Evolutionary conservation across 2,888 invertebrate genomes (phyloP).

Genomic region (Drosophila kambysellisi): DNA sequence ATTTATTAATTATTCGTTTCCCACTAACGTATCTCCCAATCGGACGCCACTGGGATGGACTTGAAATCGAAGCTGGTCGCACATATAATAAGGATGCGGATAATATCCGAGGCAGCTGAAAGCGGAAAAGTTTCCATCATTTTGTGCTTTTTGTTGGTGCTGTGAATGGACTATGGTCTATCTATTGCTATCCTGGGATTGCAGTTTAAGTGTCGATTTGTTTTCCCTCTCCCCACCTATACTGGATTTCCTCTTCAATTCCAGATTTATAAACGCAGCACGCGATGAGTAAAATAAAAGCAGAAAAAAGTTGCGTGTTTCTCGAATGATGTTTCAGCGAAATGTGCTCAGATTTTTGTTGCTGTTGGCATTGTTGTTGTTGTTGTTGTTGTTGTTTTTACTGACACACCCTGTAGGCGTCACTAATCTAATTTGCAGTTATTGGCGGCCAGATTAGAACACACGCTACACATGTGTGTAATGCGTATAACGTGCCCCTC

Average conservation of each 20-base stretch:
- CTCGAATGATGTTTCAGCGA: conserved; percentile 9
- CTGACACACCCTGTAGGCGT: conserved; percentile 53
- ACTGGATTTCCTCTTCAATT: conserved; percentile 1
- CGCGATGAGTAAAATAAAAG: conserved; percentile 44
- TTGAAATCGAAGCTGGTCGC: conserved; percentile 39
- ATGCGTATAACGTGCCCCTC: conserved; percentile 62
- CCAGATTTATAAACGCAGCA: conserved; percentile 72
- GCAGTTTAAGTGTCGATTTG: conserved; percentile 66
- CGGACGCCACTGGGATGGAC: conserved; percentile 30
- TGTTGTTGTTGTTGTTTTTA: conserved; percentile 6
- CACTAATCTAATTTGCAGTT: conserved; percentile 79
- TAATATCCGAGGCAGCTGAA: conserved; percentile 48
- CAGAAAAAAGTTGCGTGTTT: conserved; percentile 39
- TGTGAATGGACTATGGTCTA: conserved; percentile 27
- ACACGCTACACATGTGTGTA: conserved; percentile 66
- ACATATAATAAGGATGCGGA: conserved; percentile 55
- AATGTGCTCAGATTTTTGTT: conserved; percentile 17
- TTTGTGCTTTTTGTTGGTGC: conserved; percentile 28
- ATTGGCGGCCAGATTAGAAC: conserved; percentile 72
- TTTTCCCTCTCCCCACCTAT: conserved; percentile 3
- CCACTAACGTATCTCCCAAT: neutral
- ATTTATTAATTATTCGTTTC: neutral
- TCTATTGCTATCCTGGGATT: conserved; percentile 57
- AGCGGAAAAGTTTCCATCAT: conserved; percentile 72
- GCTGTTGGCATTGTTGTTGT: conserved; percentile 1